phyloP scores from a whole-genome alignment of 2,113 vertebrate genomes.

The Pitta sordida region DNA sequence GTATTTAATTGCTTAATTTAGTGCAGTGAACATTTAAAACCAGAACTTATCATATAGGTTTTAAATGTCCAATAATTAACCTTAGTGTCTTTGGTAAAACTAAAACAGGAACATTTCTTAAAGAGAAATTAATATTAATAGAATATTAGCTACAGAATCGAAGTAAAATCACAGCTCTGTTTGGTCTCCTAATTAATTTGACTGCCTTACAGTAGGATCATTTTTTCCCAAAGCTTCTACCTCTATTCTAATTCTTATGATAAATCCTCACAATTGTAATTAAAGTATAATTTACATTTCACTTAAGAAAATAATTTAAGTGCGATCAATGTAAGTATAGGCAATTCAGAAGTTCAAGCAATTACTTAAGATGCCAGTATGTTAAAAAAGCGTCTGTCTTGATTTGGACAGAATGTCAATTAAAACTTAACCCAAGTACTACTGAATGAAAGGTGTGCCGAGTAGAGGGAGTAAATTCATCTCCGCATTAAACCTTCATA shows the following conservation, averaged over 20 bases:
- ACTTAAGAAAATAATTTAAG: conserved; percentile 46
- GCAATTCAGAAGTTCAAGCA: conserved; percentile 20
- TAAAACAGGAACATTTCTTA: conserved; percentile 34
- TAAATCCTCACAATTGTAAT: conserved; percentile 35
- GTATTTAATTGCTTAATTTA: not conserved
- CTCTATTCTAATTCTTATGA: not conserved
- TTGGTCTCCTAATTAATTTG: conserved; percentile 24
- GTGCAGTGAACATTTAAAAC: conserved; percentile 8
- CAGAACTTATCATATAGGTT: conserved; percentile 8
- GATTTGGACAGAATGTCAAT: conserved; percentile 3
- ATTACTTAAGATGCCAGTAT: conserved; percentile 20
- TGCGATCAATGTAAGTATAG: conserved; percentile 22
- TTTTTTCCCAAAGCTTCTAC: not conserved
- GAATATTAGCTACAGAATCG: not conserved
- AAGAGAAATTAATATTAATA: conserved; percentile 45
- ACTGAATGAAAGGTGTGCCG: not conserved
- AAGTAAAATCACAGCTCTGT: not conserved
- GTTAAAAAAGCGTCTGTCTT: conserved; percentile 37
- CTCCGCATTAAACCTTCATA: not conserved
- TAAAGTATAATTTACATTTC: conserved; percentile 28
- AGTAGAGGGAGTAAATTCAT: not conserved
- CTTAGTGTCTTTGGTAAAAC: conserved; percentile 33
- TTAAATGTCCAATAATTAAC: conserved; percentile 43
- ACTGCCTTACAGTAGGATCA: not conserved
- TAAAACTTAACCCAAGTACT: not conserved